Base-by-base conservation (phyloP, 2,888 invertebrate genomes). In the Drosophila mulleri region DNA sequence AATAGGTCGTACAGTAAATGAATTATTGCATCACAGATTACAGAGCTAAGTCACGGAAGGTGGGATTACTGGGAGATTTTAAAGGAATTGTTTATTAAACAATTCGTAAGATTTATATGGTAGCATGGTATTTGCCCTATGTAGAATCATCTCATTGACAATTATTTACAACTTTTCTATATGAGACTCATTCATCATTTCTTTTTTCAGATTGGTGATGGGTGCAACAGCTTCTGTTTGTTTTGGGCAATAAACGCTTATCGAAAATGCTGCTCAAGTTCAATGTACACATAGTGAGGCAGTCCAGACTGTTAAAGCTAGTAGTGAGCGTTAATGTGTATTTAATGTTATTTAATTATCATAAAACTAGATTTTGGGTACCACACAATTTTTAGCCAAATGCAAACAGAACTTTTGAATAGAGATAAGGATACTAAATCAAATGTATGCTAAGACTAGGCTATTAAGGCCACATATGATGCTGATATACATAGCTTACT, bases 201-300 rank as follows among this genome's bases (percentile, higher is more conserved):
- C 16, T 26, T 53, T 57, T 16, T 26, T 53, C 52, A 44, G n/a
- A 37, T 8, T 44, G 44, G 35, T 60, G 60, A 68, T 18, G 37
- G 32, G 45, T 16, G 26, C 72, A 67, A 41, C 42, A 67, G 45
- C 50, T 45, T 59, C 41, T 45, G 39, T 18, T 16, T 16, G 23
- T 16, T 23, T 56, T 41, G 16, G 57, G 29, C 39, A 48, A 61
- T 23, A 67, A 68, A 53, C 67, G 39, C 45, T 58, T 50, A 67
- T 32, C 29, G 18, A 26, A 54, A 8, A n/a, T 53, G 11, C 9
- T 39, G 32, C 3, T 8, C 2, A 41, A 50, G 58, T 73, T 50
- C 37, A 59, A 67, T 57, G 23, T 16, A 58, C 20, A 14, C 11
- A 1, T 16, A 4, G 26, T 18, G 12, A 18, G 7, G 35, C 37